A percentile compares a stretch with the other conserved stretches of the same genome.
These are phyloP conservation scores for Epiblema foenella DNA, from an alignment of 2,888 invertebrate genomes.

Conservation along the genomic window DNA sequence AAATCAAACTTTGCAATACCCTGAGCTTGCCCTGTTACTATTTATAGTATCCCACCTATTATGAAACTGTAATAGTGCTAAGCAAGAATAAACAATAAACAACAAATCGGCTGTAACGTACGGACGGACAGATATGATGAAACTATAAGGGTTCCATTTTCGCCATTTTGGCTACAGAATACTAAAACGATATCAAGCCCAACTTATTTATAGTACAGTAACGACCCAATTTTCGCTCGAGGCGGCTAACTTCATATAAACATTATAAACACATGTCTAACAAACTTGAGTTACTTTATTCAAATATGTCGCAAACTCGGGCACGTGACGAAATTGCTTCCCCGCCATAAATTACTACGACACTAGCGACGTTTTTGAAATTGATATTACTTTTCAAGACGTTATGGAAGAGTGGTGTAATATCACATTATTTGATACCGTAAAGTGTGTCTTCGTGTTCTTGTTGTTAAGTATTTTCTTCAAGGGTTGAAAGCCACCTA, in stretches of 20 bases:
- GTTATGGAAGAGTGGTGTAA: conserved; percentile 12
- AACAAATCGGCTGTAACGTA: too few relatives aligned
- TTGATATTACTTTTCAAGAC: conserved; percentile 38
- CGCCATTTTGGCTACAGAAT: too few relatives aligned
- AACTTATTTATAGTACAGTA: background rate
- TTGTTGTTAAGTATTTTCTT: background rate
- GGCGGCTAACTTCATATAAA: conserved; percentile 16
- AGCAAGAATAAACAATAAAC: too few relatives aligned
- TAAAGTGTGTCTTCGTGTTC: background rate
- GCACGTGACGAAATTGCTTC: conserved; percentile 34
- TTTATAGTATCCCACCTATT: too few relatives aligned
- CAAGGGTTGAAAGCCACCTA: too few relatives aligned
- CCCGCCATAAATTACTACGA: conserved; percentile 38
- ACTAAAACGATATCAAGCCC: background rate
- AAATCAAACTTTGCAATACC: too few relatives aligned
- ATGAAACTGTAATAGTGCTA: too few relatives aligned
- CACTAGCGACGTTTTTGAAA: conserved; percentile 40
- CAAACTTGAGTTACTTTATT: conserved; percentile 35
- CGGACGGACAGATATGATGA: too few relatives aligned
- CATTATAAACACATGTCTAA: conserved; percentile 28
- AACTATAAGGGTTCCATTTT: too few relatives aligned
- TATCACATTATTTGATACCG: conserved; percentile 27
- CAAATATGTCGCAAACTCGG: conserved; percentile 31
- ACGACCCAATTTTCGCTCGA: background rate
- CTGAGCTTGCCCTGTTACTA: too few relatives aligned